These are phyloP conservation scores for Synanthedon formicaeformis DNA, from an alignment of 2,888 invertebrate species.

Conservation along the genomic window DNA sequence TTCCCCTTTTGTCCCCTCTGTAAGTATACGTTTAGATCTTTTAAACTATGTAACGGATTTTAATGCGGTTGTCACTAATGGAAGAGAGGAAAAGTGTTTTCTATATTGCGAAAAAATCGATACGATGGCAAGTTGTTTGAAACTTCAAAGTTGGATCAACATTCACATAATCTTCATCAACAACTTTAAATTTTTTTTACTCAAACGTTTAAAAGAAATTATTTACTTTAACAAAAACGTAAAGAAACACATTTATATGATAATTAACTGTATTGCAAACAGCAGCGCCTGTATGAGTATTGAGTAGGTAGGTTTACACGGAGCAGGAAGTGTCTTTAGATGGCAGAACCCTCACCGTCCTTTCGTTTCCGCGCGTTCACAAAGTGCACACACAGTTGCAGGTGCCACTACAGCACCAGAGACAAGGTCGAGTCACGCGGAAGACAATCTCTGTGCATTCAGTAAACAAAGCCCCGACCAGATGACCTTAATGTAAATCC, in stretches of 20 bases:
- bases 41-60: too few species aligned
- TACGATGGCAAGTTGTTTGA: too few species aligned
- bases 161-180: too few species aligned
- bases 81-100: too few species aligned
- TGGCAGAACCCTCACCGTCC: conserved; percentile 15
- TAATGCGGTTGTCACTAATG: too few species aligned
- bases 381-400: neutral
- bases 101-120: too few species aligned
- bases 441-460: conserved; percentile 60
- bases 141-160: too few species aligned
- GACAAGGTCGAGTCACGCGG: conserved; percentile 54
- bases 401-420: conserved; percentile 19
- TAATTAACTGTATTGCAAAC: neutral
- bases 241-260: too few species aligned
- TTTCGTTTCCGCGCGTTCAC: conserved; percentile 6
- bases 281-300: too few species aligned
- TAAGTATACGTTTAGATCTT: too few species aligned
- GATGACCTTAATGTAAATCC: conserved; percentile 45
- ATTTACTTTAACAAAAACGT: neutral
- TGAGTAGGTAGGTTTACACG: conserved; percentile 5
- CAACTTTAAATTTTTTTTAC: conserved; percentile 1
- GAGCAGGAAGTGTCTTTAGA: conserved; percentile 32
- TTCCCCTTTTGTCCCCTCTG: too few species aligned
- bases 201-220: neutral
- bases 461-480: conserved; percentile 34